phyloP scores from a whole-genome alignment of 2,888 invertebrate genomes.

The Xylota sylvarum region DNA sequence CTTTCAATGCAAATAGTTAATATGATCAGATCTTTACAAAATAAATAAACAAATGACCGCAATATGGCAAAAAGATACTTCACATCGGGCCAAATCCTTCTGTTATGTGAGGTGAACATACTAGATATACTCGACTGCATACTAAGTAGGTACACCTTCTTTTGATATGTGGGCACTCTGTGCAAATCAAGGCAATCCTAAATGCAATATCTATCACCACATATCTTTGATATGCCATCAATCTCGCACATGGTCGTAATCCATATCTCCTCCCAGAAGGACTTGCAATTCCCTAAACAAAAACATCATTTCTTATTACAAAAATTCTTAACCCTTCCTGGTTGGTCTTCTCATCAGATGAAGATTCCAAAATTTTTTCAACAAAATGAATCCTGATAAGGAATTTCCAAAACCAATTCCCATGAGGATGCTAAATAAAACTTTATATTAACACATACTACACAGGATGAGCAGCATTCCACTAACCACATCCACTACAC shows the following conservation, averaged over 20 bases:
- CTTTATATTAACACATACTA: slow-evolving; percentile 3
- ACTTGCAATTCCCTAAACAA: slow-evolving; percentile 5
- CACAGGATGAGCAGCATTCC: slow-evolving; percentile 15
- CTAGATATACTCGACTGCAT: too few relatives aligned
- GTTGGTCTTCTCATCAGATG: slow-evolving; percentile 27
- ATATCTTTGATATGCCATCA: background rate
- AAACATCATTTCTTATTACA: background rate
- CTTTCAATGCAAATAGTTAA: too few relatives aligned
- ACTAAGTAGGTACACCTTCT: too few relatives aligned
- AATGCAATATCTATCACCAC: too few relatives aligned
- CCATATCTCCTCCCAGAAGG: background rate
- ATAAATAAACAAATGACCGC: too few relatives aligned
- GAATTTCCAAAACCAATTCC: slow-evolving; percentile 31
- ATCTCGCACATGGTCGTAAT: slow-evolving; percentile 12
- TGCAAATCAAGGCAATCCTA: too few relatives aligned
- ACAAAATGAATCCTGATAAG: slow-evolving; percentile 1
- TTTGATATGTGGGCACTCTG: too few relatives aligned
- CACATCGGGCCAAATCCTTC: too few relatives aligned
- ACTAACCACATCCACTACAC: too few relatives aligned
- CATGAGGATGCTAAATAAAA: slow-evolving; percentile 7
- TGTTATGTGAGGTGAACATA: too few relatives aligned
- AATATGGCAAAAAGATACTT: too few relatives aligned
- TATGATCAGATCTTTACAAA: too few relatives aligned
- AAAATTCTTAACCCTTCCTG: slow-evolving; percentile 29
- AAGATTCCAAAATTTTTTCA: background rate